phyloP scores from a whole-genome alignment of 2,113 vertebrate genomes.

The Melanotaenia duboulayi region DNA sequence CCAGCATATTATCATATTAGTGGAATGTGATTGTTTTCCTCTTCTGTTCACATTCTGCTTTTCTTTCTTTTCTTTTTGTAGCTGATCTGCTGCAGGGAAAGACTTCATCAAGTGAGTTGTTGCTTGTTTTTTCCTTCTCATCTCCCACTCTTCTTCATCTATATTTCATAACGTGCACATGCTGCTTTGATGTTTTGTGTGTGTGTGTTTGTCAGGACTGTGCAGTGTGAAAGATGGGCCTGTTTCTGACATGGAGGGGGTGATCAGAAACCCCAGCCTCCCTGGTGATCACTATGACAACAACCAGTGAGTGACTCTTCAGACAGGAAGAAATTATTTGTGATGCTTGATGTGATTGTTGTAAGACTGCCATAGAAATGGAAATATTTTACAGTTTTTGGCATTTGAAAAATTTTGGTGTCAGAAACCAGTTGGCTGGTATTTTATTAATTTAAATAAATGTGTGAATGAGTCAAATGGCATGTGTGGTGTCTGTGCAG shows the following conservation, averaged over 20 bases:
- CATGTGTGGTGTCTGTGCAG: constrained; percentile 51
- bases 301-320: constrained; percentile 82
- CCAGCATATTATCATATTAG: neutral
- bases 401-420: too few species aligned
- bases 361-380: too few species aligned
- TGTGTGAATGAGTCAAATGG: neutral
- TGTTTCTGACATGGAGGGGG: constrained; percentile 71
- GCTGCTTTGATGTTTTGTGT: constrained; percentile 40
- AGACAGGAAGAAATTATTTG: neutral
- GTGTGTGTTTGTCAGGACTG: constrained; percentile 64
- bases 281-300: constrained; percentile 74
- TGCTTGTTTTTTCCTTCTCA: neutral
- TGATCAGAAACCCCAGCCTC: constrained; percentile 82
- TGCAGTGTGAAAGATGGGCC: constrained; percentile 77
- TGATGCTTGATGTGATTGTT: neutral
- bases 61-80: constrained; percentile 7
- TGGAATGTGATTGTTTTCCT: neutral
- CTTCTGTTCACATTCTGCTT: neutral
- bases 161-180: constrained; percentile 36
- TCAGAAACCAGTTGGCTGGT: neutral
- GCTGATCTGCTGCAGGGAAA: constrained; percentile 38
- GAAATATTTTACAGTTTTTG: too few species aligned
- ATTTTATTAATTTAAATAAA: too few species aligned
- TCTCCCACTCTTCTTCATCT: constrained; percentile 16
- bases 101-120: constrained; percentile 53